Base-by-base conservation (phyloP, 2,113 vertebrate genomes). In the Pseudopipra pipra region DNA sequence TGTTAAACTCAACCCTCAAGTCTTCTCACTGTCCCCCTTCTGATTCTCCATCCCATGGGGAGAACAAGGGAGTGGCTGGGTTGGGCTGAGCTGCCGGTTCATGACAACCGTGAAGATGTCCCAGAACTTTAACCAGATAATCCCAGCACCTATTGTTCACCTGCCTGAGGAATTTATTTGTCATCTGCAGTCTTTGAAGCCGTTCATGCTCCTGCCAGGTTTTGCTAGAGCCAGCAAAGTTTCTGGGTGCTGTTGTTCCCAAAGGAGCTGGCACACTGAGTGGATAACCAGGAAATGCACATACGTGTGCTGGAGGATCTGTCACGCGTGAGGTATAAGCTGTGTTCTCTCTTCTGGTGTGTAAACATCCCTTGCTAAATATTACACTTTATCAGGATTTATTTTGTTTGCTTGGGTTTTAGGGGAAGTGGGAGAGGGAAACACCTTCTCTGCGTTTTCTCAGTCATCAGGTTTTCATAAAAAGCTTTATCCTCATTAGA, bases 401-500 rank as follows among this genome's bases (percentile, higher is more conserved):
- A 28, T 77, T 95, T 74, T 75, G 39, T 78, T 95, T 88, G 43
- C 19, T 43, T 77, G 39, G 22, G 16, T 65, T 92, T 94, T 63
- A 54, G 18, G 31, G 43, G 17, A 28, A 63, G 12, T 10, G 19
- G 3, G 7, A 7, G 37, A 75, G 10, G 27, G 35, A 71, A 59
- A 25, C 3, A 23, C 5, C 19, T 75, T 92, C 63, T 19, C 25
- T 49, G 35, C 22, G 27, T 91, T 94, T 94, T 90, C 51, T 75
- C 59, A 83, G 30, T n/a, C 35, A 55, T 67, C 68, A 89, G 8
- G 37, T 86, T 95, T 81, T 65, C 79, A 61, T 65, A 66, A 74
- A 95, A 77, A 86, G 35, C 3, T 86, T 95, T 89, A 85, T 80
- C 61, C 85, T 89, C 80, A 72, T 89, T 92, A 94, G 70, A 56